These are phyloP conservation scores for Sicus ferrugineus DNA, from an alignment of 2,888 invertebrate species.

Conservation along the genomic window DNA sequence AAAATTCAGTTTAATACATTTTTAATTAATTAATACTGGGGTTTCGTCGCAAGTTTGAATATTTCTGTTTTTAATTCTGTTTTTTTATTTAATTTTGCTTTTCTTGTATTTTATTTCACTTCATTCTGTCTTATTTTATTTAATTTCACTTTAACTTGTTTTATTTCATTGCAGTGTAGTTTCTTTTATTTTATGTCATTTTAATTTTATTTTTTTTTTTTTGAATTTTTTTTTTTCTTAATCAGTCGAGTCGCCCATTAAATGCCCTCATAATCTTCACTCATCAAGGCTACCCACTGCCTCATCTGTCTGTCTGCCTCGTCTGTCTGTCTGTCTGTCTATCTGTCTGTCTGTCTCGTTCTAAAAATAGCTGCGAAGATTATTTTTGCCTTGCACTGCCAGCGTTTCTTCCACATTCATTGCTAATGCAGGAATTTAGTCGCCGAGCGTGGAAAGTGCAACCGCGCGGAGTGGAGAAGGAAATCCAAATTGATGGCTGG, in stretches of 20 bases:
- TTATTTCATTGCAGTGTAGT: background rate
- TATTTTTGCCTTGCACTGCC: background rate
- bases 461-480: background rate
- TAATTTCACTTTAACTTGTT: background rate
- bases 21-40: too few species aligned
- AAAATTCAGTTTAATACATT: too few species aligned
- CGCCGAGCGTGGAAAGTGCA: too few species aligned
- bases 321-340: too few species aligned
- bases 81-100: background rate
- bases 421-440: slow-evolving; percentile 21
- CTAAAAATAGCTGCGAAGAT: background rate
- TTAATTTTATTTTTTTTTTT: background rate
- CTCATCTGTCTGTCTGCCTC: too few species aligned
- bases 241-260: too few species aligned
- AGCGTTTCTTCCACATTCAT: slow-evolving; percentile 7
- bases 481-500: background rate
- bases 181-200: background rate
- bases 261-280: too few species aligned
- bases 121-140: background rate
- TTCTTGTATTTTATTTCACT: background rate
- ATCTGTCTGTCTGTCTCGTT: too few species aligned
- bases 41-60: too few species aligned
- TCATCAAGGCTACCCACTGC: too few species aligned
- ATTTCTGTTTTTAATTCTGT: too few species aligned
- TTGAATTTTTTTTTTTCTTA: background rate